Evolutionary conservation across 2,888 invertebrate species (phyloP), one percentile per base, ranked within the genome.

Genomic region (Ennomos quercinarius): DNA sequence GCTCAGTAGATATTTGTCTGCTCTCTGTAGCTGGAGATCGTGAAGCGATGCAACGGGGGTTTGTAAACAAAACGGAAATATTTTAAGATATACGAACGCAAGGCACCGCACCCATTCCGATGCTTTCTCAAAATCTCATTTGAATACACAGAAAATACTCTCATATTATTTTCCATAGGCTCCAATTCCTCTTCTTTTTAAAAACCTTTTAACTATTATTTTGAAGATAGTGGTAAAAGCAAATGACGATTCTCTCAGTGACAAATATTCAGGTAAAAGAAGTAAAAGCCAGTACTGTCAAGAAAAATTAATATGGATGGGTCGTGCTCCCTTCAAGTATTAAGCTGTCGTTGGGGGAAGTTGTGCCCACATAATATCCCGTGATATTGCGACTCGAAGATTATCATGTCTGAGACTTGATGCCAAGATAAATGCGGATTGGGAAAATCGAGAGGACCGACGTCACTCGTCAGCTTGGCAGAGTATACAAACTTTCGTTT

Each of bases 331-430:
- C 71, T 71, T 67, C 60, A 63, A 70, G 77, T 76, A 82, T 80
- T 83, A 85, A 77, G 76, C 73, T 74, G 77, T 76, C 83, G 74
- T 73, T 72, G 68, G 71, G 69, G 70, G 67, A 75, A 80, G 79
- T 78, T 81, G 78, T 77, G 78, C 65, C 71, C 67, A 65, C 69
- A 78, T 81, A 78, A 78, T 77, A 75, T 75, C 70, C 66, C 63
- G 61, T 62, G 77, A 86, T 87, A 87, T 86, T 83, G 75, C 81
- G 71, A 71, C 70, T 70, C 60, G 66, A 67, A 78, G 83, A 84
- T 86, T 84, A 83, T 77, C 78, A 74, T 70, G 81, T 81, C 84
- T 83, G 78, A 66, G 63, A 69, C 60, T 60, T 58, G 62, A 64
- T 37, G 61, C 52, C 55, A 65, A 70, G 66, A 65, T 67, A 62